phyloP scores from a whole-genome alignment of 2,797 vertebrate species.

The Serranus cabrilla region DNA sequence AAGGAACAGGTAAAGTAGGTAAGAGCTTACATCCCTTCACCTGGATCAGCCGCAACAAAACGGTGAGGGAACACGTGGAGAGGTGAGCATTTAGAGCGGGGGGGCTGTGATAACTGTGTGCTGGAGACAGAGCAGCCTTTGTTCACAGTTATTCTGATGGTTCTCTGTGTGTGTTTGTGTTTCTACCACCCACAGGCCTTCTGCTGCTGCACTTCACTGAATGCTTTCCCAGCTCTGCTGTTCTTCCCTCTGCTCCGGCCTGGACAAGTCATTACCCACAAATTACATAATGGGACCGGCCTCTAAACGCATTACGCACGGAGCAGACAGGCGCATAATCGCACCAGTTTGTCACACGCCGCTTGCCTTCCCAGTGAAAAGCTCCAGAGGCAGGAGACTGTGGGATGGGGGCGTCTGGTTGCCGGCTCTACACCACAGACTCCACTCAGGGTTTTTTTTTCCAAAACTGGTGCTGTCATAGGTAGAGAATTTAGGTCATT shows the following conservation, averaged over 20 bases:
- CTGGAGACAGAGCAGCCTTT: conserved; percentile 30
- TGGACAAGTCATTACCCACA: conserved; percentile 73
- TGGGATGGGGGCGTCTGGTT: conserved; percentile 34
- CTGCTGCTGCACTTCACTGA: conserved; percentile 18
- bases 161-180: conserved; percentile 13
- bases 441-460: background rate
- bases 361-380: conserved; percentile 33
- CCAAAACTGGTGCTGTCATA: conserved; percentile 37
- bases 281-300: conserved; percentile 64
- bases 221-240: conserved; percentile 49
- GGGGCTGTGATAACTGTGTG: background rate
- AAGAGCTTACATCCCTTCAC: conserved; percentile 10
- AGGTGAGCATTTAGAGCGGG: background rate
- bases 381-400: conserved; percentile 40
- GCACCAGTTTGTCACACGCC: conserved; percentile 65
- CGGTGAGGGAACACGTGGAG: background rate
- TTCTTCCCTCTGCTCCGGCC: conserved; percentile 34
- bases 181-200: conserved; percentile 37
- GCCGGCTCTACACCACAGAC: conserved; percentile 36
- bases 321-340: conserved; percentile 59
- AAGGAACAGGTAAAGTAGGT: conserved; percentile 26
- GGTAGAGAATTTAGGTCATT: conserved; percentile 61
- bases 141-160: conserved; percentile 25
- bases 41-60: background rate
- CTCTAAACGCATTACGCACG: conserved; percentile 51